Evolutionary conservation across 2,113 vertebrate genomes (phyloP).

Genomic region (Lates calcarifer): DNA sequence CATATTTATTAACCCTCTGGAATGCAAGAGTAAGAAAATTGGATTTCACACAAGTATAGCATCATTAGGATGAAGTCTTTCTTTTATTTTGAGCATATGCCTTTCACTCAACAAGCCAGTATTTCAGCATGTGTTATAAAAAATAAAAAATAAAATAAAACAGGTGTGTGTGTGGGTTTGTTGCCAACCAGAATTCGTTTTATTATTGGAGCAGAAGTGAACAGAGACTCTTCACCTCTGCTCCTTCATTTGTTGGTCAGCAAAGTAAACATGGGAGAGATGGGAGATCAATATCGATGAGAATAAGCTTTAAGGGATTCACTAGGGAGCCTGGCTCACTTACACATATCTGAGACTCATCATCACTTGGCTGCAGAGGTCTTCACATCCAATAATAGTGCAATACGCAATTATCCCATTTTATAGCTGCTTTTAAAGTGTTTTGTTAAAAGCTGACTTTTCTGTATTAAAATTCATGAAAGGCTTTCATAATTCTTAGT

Average conservation of each 20-base stretch:
- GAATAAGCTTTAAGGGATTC: background rate
- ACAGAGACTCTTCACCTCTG: background rate
- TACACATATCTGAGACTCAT: background rate
- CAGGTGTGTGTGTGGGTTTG: background rate
- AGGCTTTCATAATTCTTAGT: background rate
- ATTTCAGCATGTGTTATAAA: background rate
- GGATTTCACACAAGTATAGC: too few species aligned
- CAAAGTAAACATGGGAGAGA: slow-evolving; percentile 11
- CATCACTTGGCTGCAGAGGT: background rate
- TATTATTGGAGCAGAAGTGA: background rate
- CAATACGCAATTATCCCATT: background rate
- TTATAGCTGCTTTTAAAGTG: background rate
- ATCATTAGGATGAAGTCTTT: background rate
- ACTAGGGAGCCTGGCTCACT: background rate
- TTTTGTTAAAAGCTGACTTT: background rate
- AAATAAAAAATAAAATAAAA: background rate
- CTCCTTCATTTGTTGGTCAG: slow-evolving; percentile 10
- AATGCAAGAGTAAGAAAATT: too few species aligned
- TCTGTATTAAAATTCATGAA: slow-evolving; percentile 8
- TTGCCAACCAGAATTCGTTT: background rate
- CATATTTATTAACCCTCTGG: too few species aligned
- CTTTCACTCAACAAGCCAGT: background rate
- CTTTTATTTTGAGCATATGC: background rate
- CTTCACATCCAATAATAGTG: background rate
- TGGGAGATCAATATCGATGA: background rate